Base-by-base conservation (phyloP, 1,140 invertebrate genomes). In the Aphaenogaster rudis region DNA sequence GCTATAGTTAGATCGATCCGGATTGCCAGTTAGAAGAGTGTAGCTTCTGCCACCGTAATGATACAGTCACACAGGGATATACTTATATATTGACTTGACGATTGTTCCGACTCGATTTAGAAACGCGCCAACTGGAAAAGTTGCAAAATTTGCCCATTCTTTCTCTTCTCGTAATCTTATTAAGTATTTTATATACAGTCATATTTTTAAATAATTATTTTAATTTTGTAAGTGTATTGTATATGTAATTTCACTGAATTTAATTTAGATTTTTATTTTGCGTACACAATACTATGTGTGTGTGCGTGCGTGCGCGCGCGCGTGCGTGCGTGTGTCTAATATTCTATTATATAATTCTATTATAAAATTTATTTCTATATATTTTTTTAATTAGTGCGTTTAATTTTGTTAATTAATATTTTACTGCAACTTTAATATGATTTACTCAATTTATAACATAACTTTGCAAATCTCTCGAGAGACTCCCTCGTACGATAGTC, bases 1-100 rank as follows among this genome's bases (percentile, higher is more conserved):
- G 90, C 91, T 92, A 90, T 92, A 92, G 92, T 92, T 92, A 92
- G 88, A 90, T 64, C 87, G 69, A 89, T 90, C 69, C 48, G 86
- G 57, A 90, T 90, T 90, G 54, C 86, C 45, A 76, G 76, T 87
- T 88, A 81, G 67, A 90, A 90, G 86, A 82, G 76, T 74, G 86
- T 63, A 64, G 88, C 50, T 80, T 69, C 80, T 90, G 89, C 88
- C 87, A 74, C 72, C 63, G 86, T 90, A 90, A 90, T 90, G 86
- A 90, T 76, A 90, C 54, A 72, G 85, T 71, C 61, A 80, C 79
- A 79, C 28, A 28, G 80, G 59, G 76, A 86, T 33, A 87, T n/a
- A 69, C 66, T 42, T 86, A 72, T 86, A 72, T 61, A 79, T 63
- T 54, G 71, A 36, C 59, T n/a, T 59, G 45, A 64, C 82, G 85